Evolutionary conservation across 2,797 vertebrate species (phyloP).

Genomic region (Scyliorhinus canicula): DNA sequence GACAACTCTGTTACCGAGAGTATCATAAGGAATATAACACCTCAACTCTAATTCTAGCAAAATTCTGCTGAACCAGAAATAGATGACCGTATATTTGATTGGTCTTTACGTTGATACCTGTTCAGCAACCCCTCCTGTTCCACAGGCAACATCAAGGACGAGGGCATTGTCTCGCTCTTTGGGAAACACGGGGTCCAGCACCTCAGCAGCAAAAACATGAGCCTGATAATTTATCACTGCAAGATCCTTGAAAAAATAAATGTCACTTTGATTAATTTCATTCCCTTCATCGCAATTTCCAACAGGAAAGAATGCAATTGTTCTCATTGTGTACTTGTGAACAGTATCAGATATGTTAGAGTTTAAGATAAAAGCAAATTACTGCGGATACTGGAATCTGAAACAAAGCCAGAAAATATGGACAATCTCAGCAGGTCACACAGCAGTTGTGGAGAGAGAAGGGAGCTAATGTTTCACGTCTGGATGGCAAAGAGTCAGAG

Average conservation of each 20-base stretch:
- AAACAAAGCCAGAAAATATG: too few relatives aligned
- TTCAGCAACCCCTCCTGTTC: constrained; percentile 73
- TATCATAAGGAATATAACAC: not conserved
- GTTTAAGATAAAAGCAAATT: too few relatives aligned
- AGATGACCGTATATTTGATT: not conserved
- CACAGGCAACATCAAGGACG: constrained; percentile 81
- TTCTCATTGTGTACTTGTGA: not conserved
- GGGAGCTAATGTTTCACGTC: too few relatives aligned
- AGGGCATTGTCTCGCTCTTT: constrained; percentile 50
- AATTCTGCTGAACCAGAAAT: not conserved
- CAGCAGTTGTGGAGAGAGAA: too few relatives aligned
- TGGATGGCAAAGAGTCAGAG: too few relatives aligned
- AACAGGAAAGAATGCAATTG: not conserved
- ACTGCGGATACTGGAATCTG: too few relatives aligned
- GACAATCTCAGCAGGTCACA: too few relatives aligned
- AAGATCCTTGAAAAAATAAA: constrained; percentile 61
- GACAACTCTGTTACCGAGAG: not conserved
- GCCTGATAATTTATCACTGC: constrained; percentile 68
- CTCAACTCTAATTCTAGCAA: not conserved
- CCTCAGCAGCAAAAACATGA: constrained; percentile 64
- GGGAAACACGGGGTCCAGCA: constrained; percentile 58
- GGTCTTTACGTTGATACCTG: constrained; percentile 53
- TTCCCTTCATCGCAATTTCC: not conserved
- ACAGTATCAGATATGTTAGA: not conserved
- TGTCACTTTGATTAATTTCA: not conserved